phyloP scores from a whole-genome alignment of 2,113 vertebrate species.

The Eolophus roseicapilla region DNA sequence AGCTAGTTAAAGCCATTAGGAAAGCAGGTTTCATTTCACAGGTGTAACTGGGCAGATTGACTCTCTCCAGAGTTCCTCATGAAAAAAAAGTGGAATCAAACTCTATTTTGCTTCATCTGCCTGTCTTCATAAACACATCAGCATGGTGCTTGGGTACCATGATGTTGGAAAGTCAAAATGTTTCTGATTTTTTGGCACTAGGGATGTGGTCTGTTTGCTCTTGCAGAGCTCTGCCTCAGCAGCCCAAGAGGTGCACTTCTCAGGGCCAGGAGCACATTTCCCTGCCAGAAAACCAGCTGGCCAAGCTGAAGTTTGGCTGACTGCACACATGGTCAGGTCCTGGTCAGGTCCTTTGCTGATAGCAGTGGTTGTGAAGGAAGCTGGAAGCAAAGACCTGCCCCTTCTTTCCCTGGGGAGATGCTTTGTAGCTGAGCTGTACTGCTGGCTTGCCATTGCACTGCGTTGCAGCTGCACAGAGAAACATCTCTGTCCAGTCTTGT shows the following conservation, averaged over 20 bases:
- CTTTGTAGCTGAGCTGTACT: neutral
- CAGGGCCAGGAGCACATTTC: neutral
- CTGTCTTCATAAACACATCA: neutral
- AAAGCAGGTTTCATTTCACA: neutral
- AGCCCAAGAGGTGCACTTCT: neutral
- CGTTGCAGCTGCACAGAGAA: neutral
- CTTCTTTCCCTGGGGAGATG: neutral
- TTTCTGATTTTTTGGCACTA: neutral
- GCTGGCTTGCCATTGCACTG: neutral
- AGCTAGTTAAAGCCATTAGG: neutral
- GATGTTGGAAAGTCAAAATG: neutral
- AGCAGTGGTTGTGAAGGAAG: neutral
- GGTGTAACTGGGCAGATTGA: neutral
- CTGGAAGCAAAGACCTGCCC: neutral
- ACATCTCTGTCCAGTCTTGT: accelerated
- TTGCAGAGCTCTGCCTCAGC: neutral
- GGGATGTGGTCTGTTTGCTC: neutral
- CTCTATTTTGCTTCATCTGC: neutral
- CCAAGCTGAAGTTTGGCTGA: neutral
- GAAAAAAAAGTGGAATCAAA: neutral
- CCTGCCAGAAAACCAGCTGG: neutral
- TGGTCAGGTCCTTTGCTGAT: neutral
- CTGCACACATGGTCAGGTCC: neutral
- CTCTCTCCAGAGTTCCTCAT: neutral
- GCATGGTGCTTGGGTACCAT: neutral